Base-by-base conservation (phyloP, 2,888 invertebrate genomes). In the Phytoseiulus persimilis region DNA sequence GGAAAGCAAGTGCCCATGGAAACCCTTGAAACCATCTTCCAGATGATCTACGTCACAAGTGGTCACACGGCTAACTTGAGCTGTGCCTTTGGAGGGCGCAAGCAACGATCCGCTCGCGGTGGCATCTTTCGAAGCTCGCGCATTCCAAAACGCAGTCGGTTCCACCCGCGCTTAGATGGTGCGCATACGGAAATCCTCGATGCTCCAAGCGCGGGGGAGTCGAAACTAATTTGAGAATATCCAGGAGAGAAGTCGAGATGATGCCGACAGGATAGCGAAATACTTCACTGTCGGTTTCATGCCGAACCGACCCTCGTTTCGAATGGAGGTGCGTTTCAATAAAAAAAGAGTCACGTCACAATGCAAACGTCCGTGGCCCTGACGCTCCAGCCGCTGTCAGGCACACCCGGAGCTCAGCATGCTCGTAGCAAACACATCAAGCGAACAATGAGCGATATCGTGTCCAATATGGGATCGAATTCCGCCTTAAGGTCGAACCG, bases 391-490 rank as follows among this genome's bases (percentile, higher is more conserved):
- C 65, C 65, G 65, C 65, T 9, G 39, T 39, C 65, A 65, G 65
- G 65, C 65, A 65, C 65, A 65, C 65, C 65, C 65, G 65, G 18
- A 6, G 65, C 65, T 65, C 65, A 65, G 65, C 65, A 28, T 65
- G 65, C 28, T 65, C 65, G 65, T 28, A 65, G 65, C 65, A 65
- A 65, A 65, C 65, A 65, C 65, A 65, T 65, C 65, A 65, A 65
- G 18, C 65, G 65, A 65, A 65, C 65, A 65, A 65, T 65, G 65
- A 65, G 65, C 65, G 65, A 65, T 65, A 65, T 65, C 65, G 65
- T 65, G 65, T 65, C 65, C 65, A 65, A 65, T 65, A 65, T 65
- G 65, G 65, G 65, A 65, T 65, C 65, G 65, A 65, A 65, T 65
- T 65, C 18, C 65, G 65, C 65, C 65, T 14, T 65, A 65, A 65